Percentiles rank a stretch among this genome's conserved stretches.
Conservation (phyloP, 2,888 invertebrate genomes). For the Blera fallax region DNA sequence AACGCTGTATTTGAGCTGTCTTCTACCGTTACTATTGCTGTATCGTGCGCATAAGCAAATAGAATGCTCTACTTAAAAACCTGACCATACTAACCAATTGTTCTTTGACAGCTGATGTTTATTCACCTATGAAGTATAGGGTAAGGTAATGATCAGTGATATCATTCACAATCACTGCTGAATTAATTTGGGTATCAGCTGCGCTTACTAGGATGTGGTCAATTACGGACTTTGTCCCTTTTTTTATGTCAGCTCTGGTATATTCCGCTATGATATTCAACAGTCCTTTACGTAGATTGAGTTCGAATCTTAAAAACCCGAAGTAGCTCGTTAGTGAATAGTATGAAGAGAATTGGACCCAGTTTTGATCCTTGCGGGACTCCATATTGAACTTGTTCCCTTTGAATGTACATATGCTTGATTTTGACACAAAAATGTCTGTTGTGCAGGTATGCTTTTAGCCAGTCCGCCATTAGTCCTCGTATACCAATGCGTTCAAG, state of each 20-base stretch:
- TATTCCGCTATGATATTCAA: slow-evolving; percentile 14
- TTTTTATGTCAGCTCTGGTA: background rate
- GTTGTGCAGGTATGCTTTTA: background rate
- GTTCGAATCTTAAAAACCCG: no score
- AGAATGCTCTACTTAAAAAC: no score
- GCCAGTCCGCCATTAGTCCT: background rate
- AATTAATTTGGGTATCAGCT: background rate
- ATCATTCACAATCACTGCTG: slow-evolving; percentile 9
- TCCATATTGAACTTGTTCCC: no score
- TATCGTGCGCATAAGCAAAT: no score
- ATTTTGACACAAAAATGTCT: background rate
- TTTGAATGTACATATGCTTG: no score
- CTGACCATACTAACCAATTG: no score
- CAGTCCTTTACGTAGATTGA: background rate
- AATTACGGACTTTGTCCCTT: background rate
- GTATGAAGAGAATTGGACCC: no score
- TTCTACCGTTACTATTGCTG: no score
- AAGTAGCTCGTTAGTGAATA: no score
- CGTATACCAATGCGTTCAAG: background rate
- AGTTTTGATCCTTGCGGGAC: no score
- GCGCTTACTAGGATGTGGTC: slow-evolving; percentile 14
- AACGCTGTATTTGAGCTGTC: no score
- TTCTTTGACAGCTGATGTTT: background rate
- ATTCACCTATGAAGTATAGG: background rate
- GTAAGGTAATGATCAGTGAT: slow-evolving; percentile 15